These are phyloP conservation scores for Podotricha telesiphe DNA, from an alignment of 2,888 invertebrate genomes.

Conservation along the genomic window DNA sequence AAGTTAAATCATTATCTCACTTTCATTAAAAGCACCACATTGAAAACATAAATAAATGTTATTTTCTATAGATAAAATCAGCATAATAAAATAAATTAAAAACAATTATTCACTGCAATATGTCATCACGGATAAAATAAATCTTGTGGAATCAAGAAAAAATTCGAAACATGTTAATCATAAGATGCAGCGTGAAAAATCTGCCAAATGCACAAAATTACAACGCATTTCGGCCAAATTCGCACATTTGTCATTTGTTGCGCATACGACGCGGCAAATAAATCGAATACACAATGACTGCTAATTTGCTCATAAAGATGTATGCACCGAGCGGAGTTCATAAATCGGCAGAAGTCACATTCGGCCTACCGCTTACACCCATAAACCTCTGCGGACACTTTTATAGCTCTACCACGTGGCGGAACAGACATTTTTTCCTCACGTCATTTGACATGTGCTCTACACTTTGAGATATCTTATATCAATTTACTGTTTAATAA, in stretches of 20 bases:
- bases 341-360: conserved; percentile 78
- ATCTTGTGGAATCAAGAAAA: conserved; percentile 28
- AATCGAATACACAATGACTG: conserved; percentile 80
- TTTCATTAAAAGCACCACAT: neutral
- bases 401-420: conserved; percentile 82
- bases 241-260: conserved; percentile 74
- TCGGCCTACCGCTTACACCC: conserved; percentile 81
- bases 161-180: conserved; percentile 37
- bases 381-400: conserved; percentile 82
- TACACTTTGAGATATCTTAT: conserved; percentile 60
- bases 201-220: conserved; percentile 47
- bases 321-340: conserved; percentile 75
- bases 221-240: conserved; percentile 59
- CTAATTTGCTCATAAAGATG: conserved; percentile 82
- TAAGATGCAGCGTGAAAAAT: conserved; percentile 48
- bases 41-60: neutral
- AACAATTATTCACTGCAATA: conserved; percentile 32
- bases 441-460: conserved; percentile 79
- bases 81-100: conserved; percentile 20
- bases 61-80: conserved; percentile 2
- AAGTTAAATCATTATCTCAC: neutral
- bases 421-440: conserved; percentile 74
- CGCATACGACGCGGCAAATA: conserved; percentile 67
- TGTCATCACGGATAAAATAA: conserved; percentile 30
- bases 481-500: conserved; percentile 80